A percentile compares a stretch with the other conserved stretches of the same genome.
Evolutionary conservation across 2,113 vertebrate species (phyloP).

Genomic region (Nicator chloris): DNA sequence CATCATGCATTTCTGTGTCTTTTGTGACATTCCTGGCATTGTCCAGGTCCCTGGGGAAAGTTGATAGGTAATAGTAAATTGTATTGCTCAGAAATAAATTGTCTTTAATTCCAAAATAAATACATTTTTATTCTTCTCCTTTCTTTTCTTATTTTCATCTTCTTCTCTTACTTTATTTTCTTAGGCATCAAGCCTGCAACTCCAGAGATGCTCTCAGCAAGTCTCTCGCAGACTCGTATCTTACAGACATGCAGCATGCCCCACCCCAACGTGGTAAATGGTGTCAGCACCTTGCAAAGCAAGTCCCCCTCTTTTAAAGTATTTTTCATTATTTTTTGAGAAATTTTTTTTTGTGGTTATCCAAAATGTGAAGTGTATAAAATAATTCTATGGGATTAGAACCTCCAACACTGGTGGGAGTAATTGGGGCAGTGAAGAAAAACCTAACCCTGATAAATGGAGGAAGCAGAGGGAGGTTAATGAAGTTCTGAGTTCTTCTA

Average conservation of each 20-base stretch:
- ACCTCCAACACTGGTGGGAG: rapidly evolving
- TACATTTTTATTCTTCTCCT: not conserved
- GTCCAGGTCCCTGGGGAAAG: not conserved
- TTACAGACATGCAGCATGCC: conserved; percentile 81
- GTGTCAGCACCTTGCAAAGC: conserved; percentile 81
- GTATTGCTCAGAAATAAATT: not conserved
- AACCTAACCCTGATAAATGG: not conserved
- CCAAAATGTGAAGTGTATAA: not conserved
- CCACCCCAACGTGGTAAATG: conserved; percentile 78
- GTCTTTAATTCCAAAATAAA: not conserved
- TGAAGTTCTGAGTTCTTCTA: not conserved
- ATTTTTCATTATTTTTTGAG: not conserved
- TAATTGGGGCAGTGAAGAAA: not conserved
- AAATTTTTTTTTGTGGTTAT: not conserved
- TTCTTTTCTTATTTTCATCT: not conserved
- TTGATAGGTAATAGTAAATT: not conserved
- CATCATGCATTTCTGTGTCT: rapidly evolving
- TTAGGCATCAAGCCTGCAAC: conserved; percentile 63
- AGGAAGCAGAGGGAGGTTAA: not conserved
- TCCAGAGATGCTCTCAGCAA: conserved; percentile 85
- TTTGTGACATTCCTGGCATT: not conserved
- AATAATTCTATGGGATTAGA: not conserved
- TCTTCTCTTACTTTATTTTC: not conserved
- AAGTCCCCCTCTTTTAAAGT: not conserved
- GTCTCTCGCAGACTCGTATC: conserved; percentile 83